Percentiles rank a stretch among this genome's conserved stretches.
phyloP scores from a whole-genome alignment of 2,797 vertebrate species.

The Meriones psammophilus region DNA sequence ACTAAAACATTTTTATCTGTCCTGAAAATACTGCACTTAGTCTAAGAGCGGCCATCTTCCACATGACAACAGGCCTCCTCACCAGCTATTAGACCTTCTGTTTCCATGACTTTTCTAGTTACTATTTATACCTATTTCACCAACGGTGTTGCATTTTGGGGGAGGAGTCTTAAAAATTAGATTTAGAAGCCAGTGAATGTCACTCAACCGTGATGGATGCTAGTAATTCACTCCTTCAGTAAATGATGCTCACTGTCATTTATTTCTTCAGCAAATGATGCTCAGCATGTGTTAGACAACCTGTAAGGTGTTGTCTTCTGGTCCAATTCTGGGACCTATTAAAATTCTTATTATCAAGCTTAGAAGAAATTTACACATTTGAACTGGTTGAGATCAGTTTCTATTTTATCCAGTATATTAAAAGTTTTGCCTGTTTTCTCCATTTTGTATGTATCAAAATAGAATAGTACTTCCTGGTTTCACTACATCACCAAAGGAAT shows the following conservation, averaged over 20 bases:
- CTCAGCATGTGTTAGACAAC: background rate
- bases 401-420: background rate
- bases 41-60: background rate
- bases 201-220: background rate
- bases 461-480: background rate
- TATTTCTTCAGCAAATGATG: background rate
- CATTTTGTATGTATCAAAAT: slow-evolving; percentile 31
- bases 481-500: background rate
- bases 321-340: background rate
- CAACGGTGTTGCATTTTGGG: background rate
- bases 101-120: background rate
- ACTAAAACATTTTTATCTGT: slow-evolving; percentile 19
- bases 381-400: background rate
- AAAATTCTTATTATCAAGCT: background rate
- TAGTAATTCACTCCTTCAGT: background rate
- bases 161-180: background rate
- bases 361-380: background rate
- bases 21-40: background rate
- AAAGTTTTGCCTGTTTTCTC: background rate
- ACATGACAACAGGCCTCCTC: background rate
- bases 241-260: background rate
- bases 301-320: background rate
- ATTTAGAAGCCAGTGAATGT: background rate
- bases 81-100: background rate
- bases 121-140: background rate